Conservation (phyloP, 1,140 invertebrate genomes). For the Drosophila arawakana region DNA sequence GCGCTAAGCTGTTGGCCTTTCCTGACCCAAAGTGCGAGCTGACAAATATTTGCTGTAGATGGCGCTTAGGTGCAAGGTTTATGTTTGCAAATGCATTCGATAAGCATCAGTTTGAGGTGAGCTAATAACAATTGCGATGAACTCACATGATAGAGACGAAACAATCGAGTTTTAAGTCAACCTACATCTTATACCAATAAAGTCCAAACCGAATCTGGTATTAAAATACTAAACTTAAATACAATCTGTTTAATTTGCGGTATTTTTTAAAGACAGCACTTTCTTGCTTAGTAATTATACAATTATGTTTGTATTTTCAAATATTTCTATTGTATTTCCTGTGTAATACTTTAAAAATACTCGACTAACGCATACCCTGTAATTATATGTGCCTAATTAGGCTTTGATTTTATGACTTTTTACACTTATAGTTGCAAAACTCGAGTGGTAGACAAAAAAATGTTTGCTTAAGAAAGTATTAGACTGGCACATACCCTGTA, state of each 20-base stretch:
- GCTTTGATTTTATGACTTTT: too few species aligned
- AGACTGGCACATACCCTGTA: slow-evolving; percentile 8
- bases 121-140: slow-evolving; percentile 34
- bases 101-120: slow-evolving; percentile 37
- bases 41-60: slow-evolving; percentile 48
- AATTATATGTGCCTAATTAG: not conserved
- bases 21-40: slow-evolving; percentile 37
- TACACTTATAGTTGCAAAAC: too few species aligned
- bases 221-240: not conserved
- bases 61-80: slow-evolving; percentile 41
- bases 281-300: too few species aligned
- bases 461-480: too few species aligned
- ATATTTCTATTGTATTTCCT: too few species aligned
- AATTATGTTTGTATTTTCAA: too few species aligned
- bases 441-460: too few species aligned
- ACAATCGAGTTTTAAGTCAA: not conserved
- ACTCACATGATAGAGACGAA: not conserved
- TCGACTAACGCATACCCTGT: not conserved
- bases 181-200: not conserved
- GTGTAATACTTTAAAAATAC: not conserved
- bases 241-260: too few species aligned
- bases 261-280: too few species aligned
- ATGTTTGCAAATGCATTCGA: slow-evolving; percentile 45
- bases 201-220: not conserved
- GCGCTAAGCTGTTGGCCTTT: slow-evolving; percentile 27